These are phyloP conservation scores for Plutella xylostella DNA, from an alignment of 2,888 invertebrate genomes.

Conservation along the genomic window DNA sequence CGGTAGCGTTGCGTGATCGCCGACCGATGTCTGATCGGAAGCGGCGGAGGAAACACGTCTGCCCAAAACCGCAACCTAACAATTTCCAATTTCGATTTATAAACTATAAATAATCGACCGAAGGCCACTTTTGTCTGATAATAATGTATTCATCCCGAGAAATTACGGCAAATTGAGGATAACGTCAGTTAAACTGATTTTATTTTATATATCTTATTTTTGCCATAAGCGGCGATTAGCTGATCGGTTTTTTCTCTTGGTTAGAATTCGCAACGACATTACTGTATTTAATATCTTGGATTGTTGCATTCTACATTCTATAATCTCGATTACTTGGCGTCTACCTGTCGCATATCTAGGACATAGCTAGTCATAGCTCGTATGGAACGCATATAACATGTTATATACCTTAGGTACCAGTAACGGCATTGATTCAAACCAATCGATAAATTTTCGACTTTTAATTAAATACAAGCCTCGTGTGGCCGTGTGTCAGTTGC, in stretches of 20 bases:
- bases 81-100: conserved; percentile 57
- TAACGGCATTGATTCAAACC: conserved; percentile 13
- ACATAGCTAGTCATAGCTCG: conserved; percentile 59
- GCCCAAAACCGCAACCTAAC: conserved; percentile 58
- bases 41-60: conserved; percentile 64
- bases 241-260: conserved; percentile 21
- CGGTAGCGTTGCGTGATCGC: conserved; percentile 56
- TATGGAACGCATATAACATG: conserved; percentile 32
- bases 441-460: not conserved
- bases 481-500: not conserved
- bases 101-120: conserved; percentile 48
- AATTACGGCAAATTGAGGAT: conserved; percentile 32
- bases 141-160: conserved; percentile 33
- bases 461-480: not conserved
- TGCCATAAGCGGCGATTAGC: conserved; percentile 23
- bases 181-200: conserved; percentile 29
- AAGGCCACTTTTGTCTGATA: conserved; percentile 30
- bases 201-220: conserved; percentile 17
- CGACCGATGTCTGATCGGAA: conserved; percentile 36
- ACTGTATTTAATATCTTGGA: conserved; percentile 29
- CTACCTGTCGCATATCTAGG: conserved; percentile 57
- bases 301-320: conserved; percentile 30
- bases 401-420: not conserved
- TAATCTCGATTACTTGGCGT: conserved; percentile 37
- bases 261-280: conserved; percentile 22